phyloP scores from a whole-genome alignment of 35 echinoderm and acorn worm genomes.

The Diadema setosum region DNA sequence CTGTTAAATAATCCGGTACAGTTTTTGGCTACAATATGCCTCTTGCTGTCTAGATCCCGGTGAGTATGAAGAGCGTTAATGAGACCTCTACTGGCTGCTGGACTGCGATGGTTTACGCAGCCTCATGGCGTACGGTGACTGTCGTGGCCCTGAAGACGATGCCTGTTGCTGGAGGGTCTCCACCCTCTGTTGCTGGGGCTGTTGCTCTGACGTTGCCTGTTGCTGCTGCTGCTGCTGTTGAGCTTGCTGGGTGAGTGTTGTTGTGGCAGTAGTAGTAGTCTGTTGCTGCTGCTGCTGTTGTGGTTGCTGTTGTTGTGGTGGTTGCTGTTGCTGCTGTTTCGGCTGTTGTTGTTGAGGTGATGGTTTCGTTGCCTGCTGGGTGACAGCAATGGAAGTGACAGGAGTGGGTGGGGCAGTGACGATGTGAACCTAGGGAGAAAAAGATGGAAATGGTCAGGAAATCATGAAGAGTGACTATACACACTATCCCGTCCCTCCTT shows the following conservation, averaged over 20 bases:
- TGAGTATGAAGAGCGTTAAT: background rate
- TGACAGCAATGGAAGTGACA: background rate
- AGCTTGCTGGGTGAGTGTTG: background rate
- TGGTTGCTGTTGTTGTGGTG: background rate
- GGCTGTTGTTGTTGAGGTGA: background rate
- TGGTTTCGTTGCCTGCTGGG: background rate
- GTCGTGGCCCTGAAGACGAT: background rate
- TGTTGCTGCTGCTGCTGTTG: conserved; percentile 17
- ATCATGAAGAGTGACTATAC: background rate
- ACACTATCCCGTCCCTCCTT: background rate
- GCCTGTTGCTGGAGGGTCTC: conserved; percentile 22
- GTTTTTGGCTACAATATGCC: too few relatives aligned
- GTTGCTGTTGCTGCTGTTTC: background rate
- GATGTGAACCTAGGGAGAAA: background rate
- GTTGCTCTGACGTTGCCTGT: background rate
- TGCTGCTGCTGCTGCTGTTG: conserved; percentile 26
- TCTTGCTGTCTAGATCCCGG: too few relatives aligned
- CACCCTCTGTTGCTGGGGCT: background rate
- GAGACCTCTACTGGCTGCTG: background rate
- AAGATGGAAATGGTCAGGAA: background rate
- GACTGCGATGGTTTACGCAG: conserved; percentile 77
- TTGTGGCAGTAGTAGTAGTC: background rate
- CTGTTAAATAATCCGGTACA: too few relatives aligned
- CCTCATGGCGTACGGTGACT: conserved; percentile 84
- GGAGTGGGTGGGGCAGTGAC: background rate